These are phyloP conservation scores for Luperina testacea DNA, from an alignment of 2,888 invertebrate species.

Conservation along the genomic window DNA sequence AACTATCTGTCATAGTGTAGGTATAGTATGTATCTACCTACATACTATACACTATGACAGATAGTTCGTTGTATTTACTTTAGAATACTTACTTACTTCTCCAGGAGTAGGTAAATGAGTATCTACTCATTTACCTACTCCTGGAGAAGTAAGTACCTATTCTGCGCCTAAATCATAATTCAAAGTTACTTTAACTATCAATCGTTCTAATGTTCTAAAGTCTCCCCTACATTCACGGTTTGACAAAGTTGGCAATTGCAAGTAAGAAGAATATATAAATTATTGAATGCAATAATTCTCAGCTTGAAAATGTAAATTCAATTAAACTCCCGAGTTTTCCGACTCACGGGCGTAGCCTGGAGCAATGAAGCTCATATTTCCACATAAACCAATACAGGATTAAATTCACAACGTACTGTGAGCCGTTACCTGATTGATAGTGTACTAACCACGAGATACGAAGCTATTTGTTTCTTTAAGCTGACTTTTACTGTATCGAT, in stretches of 20 bases:
- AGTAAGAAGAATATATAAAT: background rate
- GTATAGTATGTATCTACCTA: background rate
- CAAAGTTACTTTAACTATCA: background rate
- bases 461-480: constrained; percentile 19
- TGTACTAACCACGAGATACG: background rate
- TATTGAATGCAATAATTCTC: background rate
- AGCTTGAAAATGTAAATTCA: background rate
- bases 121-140: background rate
- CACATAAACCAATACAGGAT: background rate
- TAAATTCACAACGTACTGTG: background rate
- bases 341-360: background rate
- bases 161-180: background rate
- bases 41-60: no score
- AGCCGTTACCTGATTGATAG: constrained; percentile 28
- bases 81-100: no score
- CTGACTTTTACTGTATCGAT: constrained; percentile 24
- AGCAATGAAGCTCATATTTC: constrained; percentile 12
- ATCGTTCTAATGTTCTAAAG: background rate
- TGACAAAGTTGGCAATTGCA: background rate
- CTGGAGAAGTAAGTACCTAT: no score
- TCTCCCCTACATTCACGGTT: background rate
- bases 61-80: no score
- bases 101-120: no score
- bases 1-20: background rate
- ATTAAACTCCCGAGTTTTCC: background rate